Evolutionary conservation across 2,113 vertebrate genomes (phyloP), one percentile per base, ranked within the genome.

Genomic region (Cepphus grylle): DNA sequence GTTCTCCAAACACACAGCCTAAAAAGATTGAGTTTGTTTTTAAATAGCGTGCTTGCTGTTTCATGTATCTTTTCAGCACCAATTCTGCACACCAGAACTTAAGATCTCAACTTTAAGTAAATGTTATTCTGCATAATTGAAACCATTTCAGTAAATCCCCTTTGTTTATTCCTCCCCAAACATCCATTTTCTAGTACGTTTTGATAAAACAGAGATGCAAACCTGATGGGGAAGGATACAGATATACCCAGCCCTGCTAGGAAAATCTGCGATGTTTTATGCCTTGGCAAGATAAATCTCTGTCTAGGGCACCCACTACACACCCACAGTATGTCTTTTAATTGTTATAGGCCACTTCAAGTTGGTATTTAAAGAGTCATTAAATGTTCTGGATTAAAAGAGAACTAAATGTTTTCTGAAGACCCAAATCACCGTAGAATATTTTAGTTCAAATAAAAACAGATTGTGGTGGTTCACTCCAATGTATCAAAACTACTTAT

Each of bases 401-500:
- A 96, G 45, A 81, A 61, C 65, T 58, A 76, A 84, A 47, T 63
- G 45, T 94, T 96, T 97, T 90, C 72, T 89, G 84, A 95, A 94
- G 92, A 81, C 53, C 63, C 50, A 43, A 91, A 55, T 53, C 29
- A 6, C 69, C 25, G 12, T 16, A 61, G 81, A 96, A 92, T 88
- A 85, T 83, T 97, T 91, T 69, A 90, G 70, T 90, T 95, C 91
- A 89, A 94, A 94, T 93, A 92, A 95, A 95, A 95, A 50, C 63
- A 83, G 84, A 89, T 81, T 89, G 83, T 40, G n/a, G 53, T 81
- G 53, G 76, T 86, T 93, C 93, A 55, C 43, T 86, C 91, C 81
- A 90, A 59, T 61, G 36, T 30, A 40, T 83, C 78, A 96, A 84
- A 93, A 73, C 72, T 85, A 85, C 86, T 86, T 66, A 91, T 27